Evolutionary conservation across 2,888 invertebrate genomes (phyloP), one percentile per base, ranked within the genome.

Genomic region (Celastrina argiolus): DNA sequence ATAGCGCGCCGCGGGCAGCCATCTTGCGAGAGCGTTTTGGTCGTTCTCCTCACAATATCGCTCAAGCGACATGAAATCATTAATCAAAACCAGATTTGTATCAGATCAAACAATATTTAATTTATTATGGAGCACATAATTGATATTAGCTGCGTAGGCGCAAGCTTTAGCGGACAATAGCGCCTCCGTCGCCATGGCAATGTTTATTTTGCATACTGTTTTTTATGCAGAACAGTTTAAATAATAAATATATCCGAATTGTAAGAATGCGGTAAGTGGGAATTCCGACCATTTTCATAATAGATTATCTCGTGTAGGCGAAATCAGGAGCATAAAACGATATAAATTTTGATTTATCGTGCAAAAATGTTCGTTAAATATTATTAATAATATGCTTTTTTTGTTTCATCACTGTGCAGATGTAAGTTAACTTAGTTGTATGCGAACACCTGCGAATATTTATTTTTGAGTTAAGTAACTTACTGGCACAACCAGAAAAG

Each of bases 61-160:
- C 70, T 71, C 72, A 67, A 65, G 73, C 80, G 80, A 85, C 82
- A 85, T 85, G 84, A 81, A 84, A 81, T 77, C 83, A 87, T 90
- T 87, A 88, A 90, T 90, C 90, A 90, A 83, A 82, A 77, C 76
- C 78, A 84, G 85, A 86, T 86, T 80, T 78, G 81, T 86, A 88
- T 87, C 88, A 71, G 83, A 84, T 85, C 81, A 86, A 87, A 87
- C 85, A 86, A 80, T 86, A 83, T 87, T 87, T 87, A 87, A 88
- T 88, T 85, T 88, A 88, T 88, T 81, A 85, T 79, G 75, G 75
- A 76, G 78, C 78, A 74, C 74, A 83, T 88, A 88, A 88, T 86
- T 88, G 86, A 87, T 87, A 84, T 58, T 81, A 79, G 76, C 73
- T 82, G 87, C 84, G 90, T 90, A 83, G 89, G 88, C 80, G 86